Evolutionary conservation across 2,113 vertebrate genomes (phyloP).

Genomic region (Malurus melanocephalus): DNA sequence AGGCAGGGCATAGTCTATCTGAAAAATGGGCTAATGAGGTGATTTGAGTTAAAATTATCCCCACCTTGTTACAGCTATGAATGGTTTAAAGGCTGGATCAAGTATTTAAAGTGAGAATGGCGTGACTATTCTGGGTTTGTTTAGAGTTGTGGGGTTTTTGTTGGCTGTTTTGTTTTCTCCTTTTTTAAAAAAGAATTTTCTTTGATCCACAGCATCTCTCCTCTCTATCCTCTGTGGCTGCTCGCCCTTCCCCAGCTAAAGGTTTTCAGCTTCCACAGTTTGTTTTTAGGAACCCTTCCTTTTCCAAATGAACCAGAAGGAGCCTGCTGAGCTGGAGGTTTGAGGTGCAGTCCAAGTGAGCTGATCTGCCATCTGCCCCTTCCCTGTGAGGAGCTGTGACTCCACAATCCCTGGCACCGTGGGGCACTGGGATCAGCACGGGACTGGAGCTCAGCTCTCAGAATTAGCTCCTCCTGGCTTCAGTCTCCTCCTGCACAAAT

Average conservation of each 20-base stretch:
- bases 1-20: background rate
- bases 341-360: background rate
- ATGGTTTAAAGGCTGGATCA: background rate
- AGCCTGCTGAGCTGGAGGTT: background rate
- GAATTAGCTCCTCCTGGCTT: background rate
- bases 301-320: background rate
- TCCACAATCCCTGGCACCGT: background rate
- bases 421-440: background rate
- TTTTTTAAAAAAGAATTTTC: background rate
- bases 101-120: background rate
- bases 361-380: background rate
- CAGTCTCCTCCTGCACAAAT: background rate
- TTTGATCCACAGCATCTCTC: background rate
- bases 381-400: background rate
- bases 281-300: background rate
- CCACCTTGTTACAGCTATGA: background rate
- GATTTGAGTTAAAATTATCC: background rate
- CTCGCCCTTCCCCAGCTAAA: background rate
- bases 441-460: no score
- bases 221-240: background rate
- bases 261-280: background rate
- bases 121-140: background rate
- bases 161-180: accelerated
- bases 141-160: background rate
- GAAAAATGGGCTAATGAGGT: background rate